Base-by-base conservation (phyloP, 2,888 invertebrate species). In the Dynastes maya region DNA sequence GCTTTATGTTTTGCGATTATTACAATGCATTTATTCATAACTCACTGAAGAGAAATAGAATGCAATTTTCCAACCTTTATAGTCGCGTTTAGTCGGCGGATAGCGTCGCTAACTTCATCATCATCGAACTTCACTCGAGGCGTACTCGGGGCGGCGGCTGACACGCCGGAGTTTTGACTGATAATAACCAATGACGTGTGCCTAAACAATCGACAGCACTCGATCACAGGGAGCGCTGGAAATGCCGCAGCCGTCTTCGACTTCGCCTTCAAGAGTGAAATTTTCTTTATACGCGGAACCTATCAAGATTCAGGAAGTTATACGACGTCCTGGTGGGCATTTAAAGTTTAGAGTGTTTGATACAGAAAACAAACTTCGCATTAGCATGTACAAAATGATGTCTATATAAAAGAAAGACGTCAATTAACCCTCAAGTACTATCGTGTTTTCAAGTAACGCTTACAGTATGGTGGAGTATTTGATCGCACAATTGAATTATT, bases 131-230 rank as follows among this genome's bases (percentile, higher is more conserved):
- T 22, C 22, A 45, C 49, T 49, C 13, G 49, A 68, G 67, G 49
- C 49, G 29, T 49, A 49, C 16, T 49, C 67, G 67, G 27, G n/a
- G 32, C 29, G 29, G 37, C 29, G 49, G 53, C 29, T 32, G 61
- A 58, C 72, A 58, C 40, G 58, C 5, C 72, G 58, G 13, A 37
- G 58, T 72, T 72, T 72, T 45, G 72, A 72, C 58, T 72, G 58
- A 72, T 72, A 61, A 72, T 58, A 72, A 58, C 58, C 72, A 72
- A 72, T 72, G 72, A 58, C 58, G 72, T 61, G 58, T 58, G 58
- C 16, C 72, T 72, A 72, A 72, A 32, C 58, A 72, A 72, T 72
- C 72, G 72, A 72, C 72, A 40, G 61, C 72, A 45, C 58, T 72
- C 72, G 37, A 72, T 72, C 72, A 58, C 40, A 16, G 22, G 49